Conservation (phyloP, 2,113 vertebrate species). For the Myrmecophaga tridactyla region DNA sequence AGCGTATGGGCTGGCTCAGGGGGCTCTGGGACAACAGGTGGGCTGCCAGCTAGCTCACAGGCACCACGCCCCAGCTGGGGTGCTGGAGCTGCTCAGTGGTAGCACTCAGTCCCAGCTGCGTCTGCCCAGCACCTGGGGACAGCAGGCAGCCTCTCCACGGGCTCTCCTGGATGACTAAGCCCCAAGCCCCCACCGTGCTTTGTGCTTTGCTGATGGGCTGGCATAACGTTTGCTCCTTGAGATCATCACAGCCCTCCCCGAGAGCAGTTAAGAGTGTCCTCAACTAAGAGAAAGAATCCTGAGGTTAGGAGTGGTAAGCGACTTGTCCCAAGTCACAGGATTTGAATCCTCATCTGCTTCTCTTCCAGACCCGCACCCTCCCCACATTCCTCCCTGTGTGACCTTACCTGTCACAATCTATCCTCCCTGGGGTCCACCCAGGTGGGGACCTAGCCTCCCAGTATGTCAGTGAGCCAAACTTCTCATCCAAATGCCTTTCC, state of each 20-base stretch:
- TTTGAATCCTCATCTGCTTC: not conserved
- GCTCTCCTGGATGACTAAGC: not conserved
- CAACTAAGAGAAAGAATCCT: not conserved
- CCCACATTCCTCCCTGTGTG: not conserved
- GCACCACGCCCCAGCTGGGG: not conserved
- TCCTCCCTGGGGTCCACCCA: not conserved
- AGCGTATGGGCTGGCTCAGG: not conserved
- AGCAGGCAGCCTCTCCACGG: not conserved
- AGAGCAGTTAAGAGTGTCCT: not conserved
- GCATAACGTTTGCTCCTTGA: not conserved
- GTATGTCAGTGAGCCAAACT: not conserved
- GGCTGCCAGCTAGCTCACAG: not conserved
- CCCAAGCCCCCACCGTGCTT: not conserved
- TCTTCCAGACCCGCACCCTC: not conserved
- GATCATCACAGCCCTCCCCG: not conserved
- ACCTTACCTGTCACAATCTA: not conserved
- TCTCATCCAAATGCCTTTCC: not conserved
- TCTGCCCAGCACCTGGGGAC: not conserved
- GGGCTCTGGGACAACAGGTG: constrained; percentile 29
- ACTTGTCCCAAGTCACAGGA: fast-evolving
- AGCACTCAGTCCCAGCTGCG: not conserved
- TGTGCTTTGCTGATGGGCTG: not conserved
- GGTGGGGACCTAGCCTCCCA: no score
- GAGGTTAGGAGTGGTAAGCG: not conserved
- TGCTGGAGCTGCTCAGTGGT: not conserved